These are phyloP conservation scores for Chiridota heheva DNA, from an alignment of 35 echinoderm and acorn worm species.

Conservation along the genomic window DNA sequence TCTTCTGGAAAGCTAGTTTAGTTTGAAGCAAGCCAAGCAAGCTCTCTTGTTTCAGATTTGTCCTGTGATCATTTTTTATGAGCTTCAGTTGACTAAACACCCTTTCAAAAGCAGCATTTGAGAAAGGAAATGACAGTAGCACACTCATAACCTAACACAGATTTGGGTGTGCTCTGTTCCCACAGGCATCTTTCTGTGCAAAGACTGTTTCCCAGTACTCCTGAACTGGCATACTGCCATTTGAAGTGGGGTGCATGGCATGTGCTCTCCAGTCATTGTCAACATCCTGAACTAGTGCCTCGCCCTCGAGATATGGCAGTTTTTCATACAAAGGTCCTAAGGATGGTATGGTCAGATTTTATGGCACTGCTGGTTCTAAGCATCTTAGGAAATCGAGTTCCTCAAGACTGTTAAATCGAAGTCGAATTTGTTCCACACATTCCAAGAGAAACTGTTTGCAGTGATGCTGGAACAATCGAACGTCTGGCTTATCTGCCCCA, in stretches of 20 bases:
- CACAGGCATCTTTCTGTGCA: neutral
- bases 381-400: constrained; percentile 34
- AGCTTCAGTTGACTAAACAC: neutral
- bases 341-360: constrained; percentile 9
- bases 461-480: constrained; percentile 1
- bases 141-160: neutral
- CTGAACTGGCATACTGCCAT: neutral
- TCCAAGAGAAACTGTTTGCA: constrained; percentile 18
- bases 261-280: constrained; percentile 27
- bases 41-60: constrained; percentile 1
- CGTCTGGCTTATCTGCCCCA: neutral
- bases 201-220: neutral
- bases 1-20: constrained; percentile 26
- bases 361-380: constrained; percentile 20
- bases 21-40: neutral
- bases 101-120: neutral
- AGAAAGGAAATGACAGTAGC: neutral
- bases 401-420: constrained; percentile 11
- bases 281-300: constrained; percentile 20
- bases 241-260: neutral
- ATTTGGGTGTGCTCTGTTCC: neutral
- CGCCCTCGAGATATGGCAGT: constrained; percentile 5
- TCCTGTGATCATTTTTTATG: constrained; percentile 11
- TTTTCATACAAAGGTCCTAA: constrained; percentile 18
- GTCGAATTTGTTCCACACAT: neutral